phyloP scores from a whole-genome alignment of 2,797 vertebrate genomes.

The Esox lucius region DNA sequence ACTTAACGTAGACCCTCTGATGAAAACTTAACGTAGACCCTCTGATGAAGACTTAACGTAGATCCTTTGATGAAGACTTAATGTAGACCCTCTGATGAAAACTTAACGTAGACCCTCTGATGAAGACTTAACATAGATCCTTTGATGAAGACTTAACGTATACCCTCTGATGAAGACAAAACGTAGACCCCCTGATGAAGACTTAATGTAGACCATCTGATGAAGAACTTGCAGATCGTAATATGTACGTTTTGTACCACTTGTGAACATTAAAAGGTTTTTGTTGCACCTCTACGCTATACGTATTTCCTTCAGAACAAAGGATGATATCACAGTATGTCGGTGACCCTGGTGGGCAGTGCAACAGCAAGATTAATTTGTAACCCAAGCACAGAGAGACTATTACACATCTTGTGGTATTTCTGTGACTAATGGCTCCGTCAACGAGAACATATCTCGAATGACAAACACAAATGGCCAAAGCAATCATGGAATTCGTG shows the following conservation, averaged over 20 bases:
- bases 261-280: constrained; percentile 36
- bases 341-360: constrained; percentile 35
- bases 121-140: constrained; percentile 3
- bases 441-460: constrained; percentile 66
- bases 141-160: too few species aligned
- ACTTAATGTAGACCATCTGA: constrained; percentile 13
- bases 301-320: constrained; percentile 43
- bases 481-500: constrained; percentile 65
- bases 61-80: too few species aligned
- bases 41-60: too few species aligned
- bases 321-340: constrained; percentile 49
- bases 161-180: constrained; percentile 66
- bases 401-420: constrained; percentile 72
- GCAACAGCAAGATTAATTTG: constrained; percentile 74
- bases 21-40: too few species aligned
- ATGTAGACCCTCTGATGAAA: too few species aligned
- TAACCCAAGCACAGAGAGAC: constrained; percentile 67
- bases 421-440: constrained; percentile 70
- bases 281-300: background rate
- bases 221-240: constrained; percentile 48
- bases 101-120: constrained; percentile 48
- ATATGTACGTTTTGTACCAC: constrained; percentile 49
- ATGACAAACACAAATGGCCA: constrained; percentile 58
- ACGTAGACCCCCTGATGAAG: constrained; percentile 65
- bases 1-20: too few species aligned